Conservation (phyloP, 2,113 vertebrate genomes). For the Aplodontia rufa region DNA sequence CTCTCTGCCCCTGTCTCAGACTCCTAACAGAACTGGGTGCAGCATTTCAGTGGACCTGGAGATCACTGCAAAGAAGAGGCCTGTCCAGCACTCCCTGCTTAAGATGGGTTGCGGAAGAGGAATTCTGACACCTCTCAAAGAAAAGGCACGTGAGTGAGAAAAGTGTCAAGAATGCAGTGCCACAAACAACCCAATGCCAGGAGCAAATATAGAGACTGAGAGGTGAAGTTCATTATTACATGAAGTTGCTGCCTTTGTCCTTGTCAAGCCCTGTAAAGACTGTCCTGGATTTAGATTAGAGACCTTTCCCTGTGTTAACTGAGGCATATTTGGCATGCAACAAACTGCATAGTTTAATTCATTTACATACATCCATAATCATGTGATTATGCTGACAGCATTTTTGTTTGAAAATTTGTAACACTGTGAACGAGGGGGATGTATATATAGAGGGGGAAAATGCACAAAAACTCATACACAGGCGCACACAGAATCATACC, state of each 20-base stretch:
- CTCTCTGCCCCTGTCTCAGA: not conserved
- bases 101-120: not conserved
- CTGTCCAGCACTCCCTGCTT: not conserved
- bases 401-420: not conserved
- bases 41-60: not conserved
- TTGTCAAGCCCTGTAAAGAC: not conserved
- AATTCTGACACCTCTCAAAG: not conserved
- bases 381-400: too few relatives aligned
- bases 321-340: not conserved
- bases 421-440: not conserved
- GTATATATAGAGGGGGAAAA: not conserved
- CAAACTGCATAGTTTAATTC: not conserved
- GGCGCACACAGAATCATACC: not conserved
- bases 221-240: not conserved
- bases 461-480: not conserved
- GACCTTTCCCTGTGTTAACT: too few relatives aligned
- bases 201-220: not conserved
- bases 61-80: not conserved
- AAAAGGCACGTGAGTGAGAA: not conserved
- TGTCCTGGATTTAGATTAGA: not conserved
- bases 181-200: too few relatives aligned
- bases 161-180: not conserved
- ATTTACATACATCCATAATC: too few relatives aligned
- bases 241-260: not conserved
- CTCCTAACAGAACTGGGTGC: not conserved